phyloP scores from a whole-genome alignment of 2,888 invertebrate genomes.

The Alloscopus bannaensis region DNA sequence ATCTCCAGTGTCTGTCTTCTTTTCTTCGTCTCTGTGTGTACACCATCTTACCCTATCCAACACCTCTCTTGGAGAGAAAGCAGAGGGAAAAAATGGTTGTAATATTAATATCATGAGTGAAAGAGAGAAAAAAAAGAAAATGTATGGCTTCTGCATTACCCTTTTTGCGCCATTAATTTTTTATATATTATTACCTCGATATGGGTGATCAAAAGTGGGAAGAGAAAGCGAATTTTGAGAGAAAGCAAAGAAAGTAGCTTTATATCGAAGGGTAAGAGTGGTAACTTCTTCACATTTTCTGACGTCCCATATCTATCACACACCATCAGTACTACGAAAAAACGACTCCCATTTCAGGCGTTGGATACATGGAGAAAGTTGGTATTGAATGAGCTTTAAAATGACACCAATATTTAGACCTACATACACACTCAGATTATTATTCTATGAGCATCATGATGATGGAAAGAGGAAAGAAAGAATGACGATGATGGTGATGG shows the following conservation, averaged over 20 bases:
- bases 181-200: slow-evolving; percentile 31
- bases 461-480: slow-evolving; percentile 33
- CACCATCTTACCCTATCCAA: neutral
- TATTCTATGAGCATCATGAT: slow-evolving; percentile 37
- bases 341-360: slow-evolving; percentile 2
- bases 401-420: slow-evolving; percentile 28
- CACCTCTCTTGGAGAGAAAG: neutral
- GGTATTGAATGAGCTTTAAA: slow-evolving; percentile 18
- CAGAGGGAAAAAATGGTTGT: neutral
- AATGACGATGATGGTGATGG: slow-evolving; percentile 34
- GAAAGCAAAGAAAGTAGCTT: too few species aligned
- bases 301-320: slow-evolving; percentile 28
- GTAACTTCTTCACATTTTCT: slow-evolving; percentile 38
- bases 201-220: slow-evolving; percentile 26
- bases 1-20: slow-evolving; percentile 18
- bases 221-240: slow-evolving; percentile 5
- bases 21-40: neutral
- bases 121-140: slow-evolving; percentile 23
- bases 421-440: slow-evolving; percentile 11
- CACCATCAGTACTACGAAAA: too few species aligned
- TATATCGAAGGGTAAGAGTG: slow-evolving; percentile 5
- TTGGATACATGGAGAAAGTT: neutral
- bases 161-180: slow-evolving; percentile 42
- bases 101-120: slow-evolving; percentile 23
- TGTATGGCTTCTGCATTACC: slow-evolving; percentile 25